Conservation (phyloP, 2,113 vertebrate species). For the Ranitomeya variabilis region DNA sequence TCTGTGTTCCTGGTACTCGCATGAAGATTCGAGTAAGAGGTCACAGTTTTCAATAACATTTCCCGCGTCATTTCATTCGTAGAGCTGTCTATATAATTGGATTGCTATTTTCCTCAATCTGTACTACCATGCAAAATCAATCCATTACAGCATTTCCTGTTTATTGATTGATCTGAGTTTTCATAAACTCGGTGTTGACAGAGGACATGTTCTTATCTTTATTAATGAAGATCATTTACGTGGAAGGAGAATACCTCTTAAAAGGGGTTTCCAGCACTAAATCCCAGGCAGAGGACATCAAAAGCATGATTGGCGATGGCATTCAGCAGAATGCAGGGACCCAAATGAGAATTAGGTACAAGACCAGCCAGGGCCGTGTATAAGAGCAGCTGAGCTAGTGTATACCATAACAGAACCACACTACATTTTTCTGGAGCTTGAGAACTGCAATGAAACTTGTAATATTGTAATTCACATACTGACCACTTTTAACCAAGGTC, state of each 20-base stretch:
- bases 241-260: too few species aligned
- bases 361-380: too few species aligned
- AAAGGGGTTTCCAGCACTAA: not conserved
- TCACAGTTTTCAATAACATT: constrained; percentile 18
- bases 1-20: not conserved
- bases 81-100: constrained; percentile 23
- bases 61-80: constrained; percentile 4
- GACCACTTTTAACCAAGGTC: too few species aligned
- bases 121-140: constrained; percentile 34
- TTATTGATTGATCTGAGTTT: constrained; percentile 43
- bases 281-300: not conserved
- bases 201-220: not conserved
- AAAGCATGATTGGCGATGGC: too few species aligned
- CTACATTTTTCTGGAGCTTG: too few species aligned
- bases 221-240: not conserved
- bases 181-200: constrained; percentile 30
- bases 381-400: too few species aligned
- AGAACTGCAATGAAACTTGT: too few species aligned
- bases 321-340: too few species aligned
- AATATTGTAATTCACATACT: too few species aligned
- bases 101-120: constrained; percentile 26
- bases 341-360: too few species aligned
- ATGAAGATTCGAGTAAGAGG: not conserved
- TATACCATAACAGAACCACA: too few species aligned
- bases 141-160: constrained; percentile 28